These are phyloP conservation scores for Parthenolecanium corni DNA, from an alignment of 2,888 invertebrate genomes.

Conservation along the genomic window DNA sequence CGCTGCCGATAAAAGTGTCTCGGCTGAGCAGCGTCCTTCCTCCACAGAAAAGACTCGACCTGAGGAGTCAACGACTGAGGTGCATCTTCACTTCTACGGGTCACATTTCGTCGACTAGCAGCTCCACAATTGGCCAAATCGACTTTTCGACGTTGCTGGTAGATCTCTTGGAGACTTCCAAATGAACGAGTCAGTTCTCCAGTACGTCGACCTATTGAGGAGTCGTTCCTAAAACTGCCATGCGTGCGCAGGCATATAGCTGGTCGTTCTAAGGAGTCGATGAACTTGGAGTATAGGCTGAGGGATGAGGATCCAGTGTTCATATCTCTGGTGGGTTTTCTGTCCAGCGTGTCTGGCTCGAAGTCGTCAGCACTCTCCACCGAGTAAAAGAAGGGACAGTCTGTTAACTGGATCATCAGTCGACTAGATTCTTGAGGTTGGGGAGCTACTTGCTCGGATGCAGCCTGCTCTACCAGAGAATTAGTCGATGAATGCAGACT, in stretches of 20 bases:
- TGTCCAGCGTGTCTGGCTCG: constrained; percentile 74
- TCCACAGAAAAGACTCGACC: constrained; percentile 7
- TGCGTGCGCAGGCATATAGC: constrained; percentile 11
- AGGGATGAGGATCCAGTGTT: not conserved
- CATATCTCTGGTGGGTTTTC: constrained; percentile 42
- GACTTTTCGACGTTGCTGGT: constrained; percentile 30
- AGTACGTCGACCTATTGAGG: not conserved
- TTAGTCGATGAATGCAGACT: not conserved
- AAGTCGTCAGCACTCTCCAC: constrained; percentile 65
- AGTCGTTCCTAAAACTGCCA: constrained; percentile 15
- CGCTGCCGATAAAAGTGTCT: constrained; percentile 25
- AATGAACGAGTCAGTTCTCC: constrained; percentile 6
- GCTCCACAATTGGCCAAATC: constrained; percentile 17
- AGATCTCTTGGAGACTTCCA: constrained; percentile 32
- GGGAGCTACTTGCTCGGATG: too few relatives aligned
- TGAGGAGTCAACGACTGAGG: constrained; percentile 19
- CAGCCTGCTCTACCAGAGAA: too few relatives aligned
- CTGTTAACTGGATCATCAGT: constrained; percentile 71
- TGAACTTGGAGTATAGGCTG: not conserved
- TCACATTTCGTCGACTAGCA: not conserved
- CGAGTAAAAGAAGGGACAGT: constrained; percentile 52
- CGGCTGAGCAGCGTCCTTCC: not conserved
- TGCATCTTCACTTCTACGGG: constrained; percentile 13
- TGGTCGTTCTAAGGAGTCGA: constrained; percentile 19
- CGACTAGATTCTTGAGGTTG: constrained; percentile 41